Evolutionary conservation across 2,888 invertebrate species (phyloP).

Genomic region (Gibbula magus): DNA sequence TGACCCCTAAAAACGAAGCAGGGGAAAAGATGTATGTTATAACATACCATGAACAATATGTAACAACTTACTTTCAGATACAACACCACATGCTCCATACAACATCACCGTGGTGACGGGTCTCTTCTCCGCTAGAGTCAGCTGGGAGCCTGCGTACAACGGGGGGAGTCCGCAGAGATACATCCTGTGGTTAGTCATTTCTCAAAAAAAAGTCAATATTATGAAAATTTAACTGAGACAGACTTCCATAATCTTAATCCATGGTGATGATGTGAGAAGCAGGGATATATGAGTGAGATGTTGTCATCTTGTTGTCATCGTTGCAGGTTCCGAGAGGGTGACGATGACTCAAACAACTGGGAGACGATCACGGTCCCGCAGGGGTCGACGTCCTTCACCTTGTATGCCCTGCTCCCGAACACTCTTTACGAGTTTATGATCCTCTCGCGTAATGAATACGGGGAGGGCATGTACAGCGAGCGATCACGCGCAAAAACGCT

Average conservation of each 20-base stretch:
- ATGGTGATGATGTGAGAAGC: neutral
- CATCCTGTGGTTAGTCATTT: conserved; percentile 84
- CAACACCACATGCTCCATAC: conserved; percentile 97
- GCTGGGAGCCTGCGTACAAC: conserved; percentile 95
- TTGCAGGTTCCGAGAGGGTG: conserved; percentile 53
- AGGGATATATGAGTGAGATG: neutral
- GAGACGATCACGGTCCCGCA: conserved; percentile 94
- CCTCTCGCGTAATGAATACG: conserved; percentile 93
- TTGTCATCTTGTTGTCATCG: neutral
- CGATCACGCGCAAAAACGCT: conserved; percentile 91
- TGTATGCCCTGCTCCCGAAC: conserved; percentile 91
- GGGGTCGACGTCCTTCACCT: conserved; percentile 92
- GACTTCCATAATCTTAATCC: too few relatives aligned
- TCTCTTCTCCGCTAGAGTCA: conserved; percentile 90
- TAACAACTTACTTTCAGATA: conserved; percentile 80
- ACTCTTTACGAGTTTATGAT: conserved; percentile 97
- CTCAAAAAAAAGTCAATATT: too few relatives aligned
- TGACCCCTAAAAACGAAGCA: neutral
- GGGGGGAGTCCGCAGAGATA: conserved; percentile 97
- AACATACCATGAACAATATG: neutral
- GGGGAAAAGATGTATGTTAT: neutral
- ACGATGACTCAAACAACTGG: conserved; percentile 82
- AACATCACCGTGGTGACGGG: conserved; percentile 90
- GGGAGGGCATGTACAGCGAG: conserved; percentile 97
- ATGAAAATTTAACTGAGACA: too few relatives aligned